phyloP scores from a whole-genome alignment of 1,140 invertebrate species.

The Diachasma alloeum region DNA sequence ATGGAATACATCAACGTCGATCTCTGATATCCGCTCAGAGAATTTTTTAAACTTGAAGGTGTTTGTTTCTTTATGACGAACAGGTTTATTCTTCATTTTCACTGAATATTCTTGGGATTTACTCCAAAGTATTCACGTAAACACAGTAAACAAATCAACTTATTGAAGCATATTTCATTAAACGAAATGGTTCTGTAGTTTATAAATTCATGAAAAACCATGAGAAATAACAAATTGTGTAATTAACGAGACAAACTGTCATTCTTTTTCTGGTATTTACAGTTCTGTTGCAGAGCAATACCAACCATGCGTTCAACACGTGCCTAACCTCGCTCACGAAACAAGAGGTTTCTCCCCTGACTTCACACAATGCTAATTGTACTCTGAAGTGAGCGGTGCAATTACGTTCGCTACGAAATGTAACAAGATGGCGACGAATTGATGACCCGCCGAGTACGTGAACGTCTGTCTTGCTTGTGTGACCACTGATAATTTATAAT shows the following conservation, averaged over 20 bases:
- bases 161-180: too few relatives aligned
- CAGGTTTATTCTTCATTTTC: conserved; percentile 79
- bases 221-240: not conserved
- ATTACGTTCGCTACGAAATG: not conserved
- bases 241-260: not conserved
- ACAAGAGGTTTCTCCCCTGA: too few relatives aligned
- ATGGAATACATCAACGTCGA: conserved; percentile 83
- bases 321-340: not conserved
- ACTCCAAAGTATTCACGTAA: not conserved
- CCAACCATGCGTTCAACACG: not conserved
- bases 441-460: not conserved
- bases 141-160: not conserved
- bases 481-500: not conserved
- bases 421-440: conserved; percentile 17
- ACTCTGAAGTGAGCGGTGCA: too few relatives aligned
- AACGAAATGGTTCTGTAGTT: too few relatives aligned
- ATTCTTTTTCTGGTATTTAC: not conserved
- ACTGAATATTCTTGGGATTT: not conserved
- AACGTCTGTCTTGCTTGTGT: not conserved
- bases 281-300: not conserved
- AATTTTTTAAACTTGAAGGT: conserved; percentile 90
- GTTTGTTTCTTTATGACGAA: conserved; percentile 80
- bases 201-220: too few relatives aligned
- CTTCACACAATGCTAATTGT: too few relatives aligned
- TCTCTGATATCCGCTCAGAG: conserved; percentile 80